Evolutionary conservation across 2,888 invertebrate species (phyloP).

Genomic region (Allolobophora icterica): DNA sequence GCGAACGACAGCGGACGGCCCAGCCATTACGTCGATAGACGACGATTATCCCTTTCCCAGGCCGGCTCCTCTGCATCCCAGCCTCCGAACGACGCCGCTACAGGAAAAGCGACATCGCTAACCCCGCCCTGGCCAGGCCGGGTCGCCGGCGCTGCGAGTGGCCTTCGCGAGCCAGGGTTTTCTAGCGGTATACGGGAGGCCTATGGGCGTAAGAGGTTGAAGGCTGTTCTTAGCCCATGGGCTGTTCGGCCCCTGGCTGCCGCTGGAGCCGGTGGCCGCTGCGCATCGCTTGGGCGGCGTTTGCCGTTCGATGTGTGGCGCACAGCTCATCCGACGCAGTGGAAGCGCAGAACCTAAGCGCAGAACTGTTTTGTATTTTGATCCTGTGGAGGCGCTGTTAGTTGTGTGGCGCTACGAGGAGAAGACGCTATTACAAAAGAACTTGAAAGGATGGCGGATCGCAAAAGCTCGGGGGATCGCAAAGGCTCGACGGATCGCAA

Average conservation of each 20-base stretch:
- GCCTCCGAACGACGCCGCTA: background rate
- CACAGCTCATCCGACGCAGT: background rate
- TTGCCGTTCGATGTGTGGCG: background rate
- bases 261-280: background rate
- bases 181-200: too few species aligned
- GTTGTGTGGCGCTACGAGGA: background rate
- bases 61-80: background rate
- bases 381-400: background rate
- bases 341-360: background rate
- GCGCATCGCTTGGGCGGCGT: background rate
- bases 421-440: background rate
- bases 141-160: background rate
- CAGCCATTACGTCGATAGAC: slow-evolving; percentile 17
- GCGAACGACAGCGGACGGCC: background rate
- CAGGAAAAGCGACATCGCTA: background rate
- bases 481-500: background rate
- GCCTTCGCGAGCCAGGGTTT: background rate
- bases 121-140: slow-evolving; percentile 17
- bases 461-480: background rate
- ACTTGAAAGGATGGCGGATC: background rate
- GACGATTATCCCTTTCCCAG: background rate
- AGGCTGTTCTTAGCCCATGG: background rate
- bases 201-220: background rate
- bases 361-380: slow-evolving; percentile 1
- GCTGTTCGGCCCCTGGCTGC: background rate